These are phyloP conservation scores for Colinus virginianus DNA, from an alignment of 2,113 vertebrate species.

Conservation along the genomic window DNA sequence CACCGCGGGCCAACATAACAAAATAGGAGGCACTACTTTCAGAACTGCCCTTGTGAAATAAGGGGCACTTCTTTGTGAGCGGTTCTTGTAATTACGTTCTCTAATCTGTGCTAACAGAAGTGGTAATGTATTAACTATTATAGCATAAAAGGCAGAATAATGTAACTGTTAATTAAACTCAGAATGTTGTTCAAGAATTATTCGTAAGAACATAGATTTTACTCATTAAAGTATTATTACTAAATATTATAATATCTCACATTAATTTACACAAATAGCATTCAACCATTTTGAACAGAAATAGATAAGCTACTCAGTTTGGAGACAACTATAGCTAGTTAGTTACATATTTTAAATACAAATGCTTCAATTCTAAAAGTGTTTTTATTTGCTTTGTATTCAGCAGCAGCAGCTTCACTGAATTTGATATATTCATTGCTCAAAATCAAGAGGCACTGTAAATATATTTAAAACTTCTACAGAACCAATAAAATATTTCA, in stretches of 20 bases:
- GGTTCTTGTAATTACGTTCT: constrained; percentile 41
- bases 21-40: not conserved
- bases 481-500: not conserved
- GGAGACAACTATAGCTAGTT: not conserved
- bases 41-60: not conserved
- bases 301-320: not conserved
- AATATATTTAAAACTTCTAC: accelerated
- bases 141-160: constrained; percentile 31
- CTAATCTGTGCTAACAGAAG: constrained; percentile 59
- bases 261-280: constrained; percentile 18
- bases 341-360: not conserved
- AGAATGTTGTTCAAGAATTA: constrained; percentile 58
- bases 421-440: not conserved
- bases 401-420: not conserved
- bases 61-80: not conserved
- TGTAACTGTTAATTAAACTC: constrained; percentile 54
- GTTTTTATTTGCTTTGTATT: not conserved
- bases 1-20: not conserved
- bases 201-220: constrained; percentile 41
- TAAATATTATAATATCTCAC: constrained; percentile 27
- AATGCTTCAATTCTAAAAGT: not conserved
- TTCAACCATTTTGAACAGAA: not conserved
- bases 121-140: constrained; percentile 60
- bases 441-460: not conserved
- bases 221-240: constrained; percentile 58